Percentiles rank a stretch among this genome's conserved stretches.
Conservation (phyloP, 2,797 vertebrate genomes). For the Antennarius maculatus region DNA sequence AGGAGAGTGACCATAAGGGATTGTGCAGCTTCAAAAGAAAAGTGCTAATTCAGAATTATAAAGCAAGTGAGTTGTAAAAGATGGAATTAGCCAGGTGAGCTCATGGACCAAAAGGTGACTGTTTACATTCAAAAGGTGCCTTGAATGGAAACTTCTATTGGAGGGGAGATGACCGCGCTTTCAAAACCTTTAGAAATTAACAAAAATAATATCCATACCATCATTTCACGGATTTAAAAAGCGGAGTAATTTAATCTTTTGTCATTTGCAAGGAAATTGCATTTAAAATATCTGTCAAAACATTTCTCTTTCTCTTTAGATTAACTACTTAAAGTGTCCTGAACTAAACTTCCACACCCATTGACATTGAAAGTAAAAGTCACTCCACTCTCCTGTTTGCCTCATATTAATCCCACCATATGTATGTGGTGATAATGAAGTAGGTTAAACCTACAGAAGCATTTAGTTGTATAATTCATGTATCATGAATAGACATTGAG, state of each 20-base stretch:
- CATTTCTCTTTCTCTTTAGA: slow-evolving; percentile 11
- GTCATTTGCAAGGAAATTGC: slow-evolving; percentile 22
- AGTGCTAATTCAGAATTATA: slow-evolving; percentile 16
- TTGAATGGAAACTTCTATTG: slow-evolving; percentile 37
- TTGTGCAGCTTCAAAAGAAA: slow-evolving; percentile 23
- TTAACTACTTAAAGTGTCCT: slow-evolving; percentile 9
- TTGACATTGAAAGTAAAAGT: slow-evolving; percentile 1
- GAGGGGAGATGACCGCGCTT: slow-evolving; percentile 38
- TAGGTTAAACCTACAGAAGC: slow-evolving; percentile 47
- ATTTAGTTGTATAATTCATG: slow-evolving; percentile 54
- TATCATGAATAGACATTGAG: slow-evolving; percentile 68
- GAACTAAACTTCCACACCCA: slow-evolving; percentile 2
- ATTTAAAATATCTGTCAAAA: slow-evolving; percentile 6
- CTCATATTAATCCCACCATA: slow-evolving; percentile 26
- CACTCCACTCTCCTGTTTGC: slow-evolving; percentile 18
- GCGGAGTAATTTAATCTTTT: background rate
- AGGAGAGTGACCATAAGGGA: slow-evolving; percentile 22
- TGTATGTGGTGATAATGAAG: slow-evolving; percentile 28
- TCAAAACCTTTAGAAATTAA: slow-evolving; percentile 15
- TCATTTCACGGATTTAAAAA: slow-evolving; percentile 18
- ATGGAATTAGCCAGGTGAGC: slow-evolving; percentile 33
- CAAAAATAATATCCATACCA: slow-evolving; percentile 8
- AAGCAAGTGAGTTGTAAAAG: slow-evolving; percentile 23
- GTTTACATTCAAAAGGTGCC: slow-evolving; percentile 61
- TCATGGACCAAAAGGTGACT: slow-evolving; percentile 61